Conservation (phyloP, 2,797 vertebrate species). For the Galaxias olidus region DNA sequence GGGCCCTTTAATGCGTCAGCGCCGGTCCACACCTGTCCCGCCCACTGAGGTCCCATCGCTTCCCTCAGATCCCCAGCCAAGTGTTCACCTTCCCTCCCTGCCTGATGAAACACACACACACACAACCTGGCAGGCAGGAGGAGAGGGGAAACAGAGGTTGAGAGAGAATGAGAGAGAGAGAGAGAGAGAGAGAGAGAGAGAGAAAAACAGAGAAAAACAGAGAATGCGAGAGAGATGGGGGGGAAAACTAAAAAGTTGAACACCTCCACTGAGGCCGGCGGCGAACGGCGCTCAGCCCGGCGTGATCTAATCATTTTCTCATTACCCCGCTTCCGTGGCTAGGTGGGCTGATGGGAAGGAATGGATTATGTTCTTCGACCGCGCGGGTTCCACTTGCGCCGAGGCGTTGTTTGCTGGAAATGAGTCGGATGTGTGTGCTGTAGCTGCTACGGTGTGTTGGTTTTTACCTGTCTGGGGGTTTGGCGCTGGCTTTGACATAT, state of each 20-base stretch:
- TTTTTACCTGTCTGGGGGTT: neutral
- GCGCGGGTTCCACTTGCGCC: conserved; percentile 31
- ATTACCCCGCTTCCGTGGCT: conserved; percentile 59
- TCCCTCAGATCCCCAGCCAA: neutral
- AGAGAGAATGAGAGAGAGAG: conserved; percentile 4
- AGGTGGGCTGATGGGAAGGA: conserved; percentile 60
- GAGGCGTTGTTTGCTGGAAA: conserved; percentile 12
- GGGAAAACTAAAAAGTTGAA: conserved; percentile 1
- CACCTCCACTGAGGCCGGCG: conserved; percentile 4
- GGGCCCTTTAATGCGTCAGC: neutral
- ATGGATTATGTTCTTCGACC: conserved; percentile 57
- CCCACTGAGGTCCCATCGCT: neutral
- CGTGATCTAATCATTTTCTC: conserved; percentile 63
- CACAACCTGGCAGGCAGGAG: too few species aligned
- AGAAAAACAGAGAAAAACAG: conserved; percentile 5
- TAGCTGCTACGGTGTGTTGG: neutral
- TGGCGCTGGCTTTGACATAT: neutral
- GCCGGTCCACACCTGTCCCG: conserved; percentile 14
- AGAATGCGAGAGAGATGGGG: neutral
- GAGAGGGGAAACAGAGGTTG: conserved; percentile 4
- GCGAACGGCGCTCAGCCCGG: conserved; percentile 32
- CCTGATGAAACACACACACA: neutral
- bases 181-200: neutral
- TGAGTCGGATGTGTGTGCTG: conserved; percentile 36
- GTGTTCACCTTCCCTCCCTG: neutral